Percentiles rank a stretch among this genome's conserved stretches.
phyloP scores from a whole-genome alignment of 2,797 vertebrate genomes.

The Mionectes olivaceus region DNA sequence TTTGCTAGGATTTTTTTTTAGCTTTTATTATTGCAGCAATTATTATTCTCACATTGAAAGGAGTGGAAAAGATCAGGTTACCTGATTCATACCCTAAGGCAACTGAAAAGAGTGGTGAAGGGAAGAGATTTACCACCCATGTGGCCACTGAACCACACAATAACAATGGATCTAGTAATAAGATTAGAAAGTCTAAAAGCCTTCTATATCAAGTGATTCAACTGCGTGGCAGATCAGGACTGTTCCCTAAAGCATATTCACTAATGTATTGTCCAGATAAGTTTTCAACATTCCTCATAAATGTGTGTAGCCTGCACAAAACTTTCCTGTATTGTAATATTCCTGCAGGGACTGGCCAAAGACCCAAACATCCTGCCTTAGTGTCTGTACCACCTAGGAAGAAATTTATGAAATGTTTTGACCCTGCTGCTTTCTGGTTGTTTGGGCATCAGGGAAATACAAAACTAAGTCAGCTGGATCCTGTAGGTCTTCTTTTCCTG shows the following conservation, averaged over 20 bases:
- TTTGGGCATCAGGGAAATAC: constrained; percentile 59
- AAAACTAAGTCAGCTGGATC: constrained; percentile 42
- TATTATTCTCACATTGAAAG: background rate
- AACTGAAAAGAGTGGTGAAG: background rate
- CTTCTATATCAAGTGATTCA: background rate
- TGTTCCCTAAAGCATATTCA: background rate
- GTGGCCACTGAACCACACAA: background rate
- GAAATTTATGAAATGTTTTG: constrained; percentile 61
- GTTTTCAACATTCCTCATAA: background rate
- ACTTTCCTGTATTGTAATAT: background rate
- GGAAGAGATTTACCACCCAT: background rate
- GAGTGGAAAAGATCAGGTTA: background rate
- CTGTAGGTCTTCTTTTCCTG: constrained; percentile 41
- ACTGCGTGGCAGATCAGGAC: background rate
- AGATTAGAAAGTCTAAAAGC: background rate
- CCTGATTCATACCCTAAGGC: background rate
- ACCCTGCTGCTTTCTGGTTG: constrained; percentile 48
- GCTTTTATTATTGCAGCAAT: background rate
- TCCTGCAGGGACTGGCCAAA: constrained; percentile 24
- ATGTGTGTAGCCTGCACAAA: background rate
- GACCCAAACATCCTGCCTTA: constrained; percentile 21
- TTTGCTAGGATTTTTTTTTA: background rate
- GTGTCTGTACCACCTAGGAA: constrained; percentile 60
- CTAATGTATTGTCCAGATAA: background rate
- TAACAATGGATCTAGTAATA: background rate